Evolutionary conservation across 1,140 invertebrate species (phyloP).

Genomic region (Coptotermes formosanus): DNA sequence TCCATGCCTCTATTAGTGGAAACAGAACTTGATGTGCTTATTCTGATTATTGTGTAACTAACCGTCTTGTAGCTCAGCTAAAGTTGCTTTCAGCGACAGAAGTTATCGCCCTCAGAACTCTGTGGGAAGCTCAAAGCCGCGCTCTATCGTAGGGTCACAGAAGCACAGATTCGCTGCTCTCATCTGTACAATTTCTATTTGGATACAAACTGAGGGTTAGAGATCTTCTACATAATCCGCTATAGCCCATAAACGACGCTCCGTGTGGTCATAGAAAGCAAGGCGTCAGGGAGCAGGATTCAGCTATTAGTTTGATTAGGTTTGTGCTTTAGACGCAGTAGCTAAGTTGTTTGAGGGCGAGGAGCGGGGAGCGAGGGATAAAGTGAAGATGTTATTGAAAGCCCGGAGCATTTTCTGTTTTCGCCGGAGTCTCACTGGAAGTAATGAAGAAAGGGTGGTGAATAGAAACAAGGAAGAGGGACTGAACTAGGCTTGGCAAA

Average conservation of each 20-base stretch:
- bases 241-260: neutral
- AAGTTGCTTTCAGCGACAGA: neutral
- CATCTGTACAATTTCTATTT: neutral
- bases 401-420: constrained; percentile 14
- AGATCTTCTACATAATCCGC: neutral
- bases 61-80: too few relatives aligned
- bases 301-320: constrained; percentile 16
- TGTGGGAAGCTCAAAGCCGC: neutral
- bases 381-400: constrained; percentile 17
- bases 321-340: neutral
- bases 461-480: neutral
- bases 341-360: neutral
- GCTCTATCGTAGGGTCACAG: neutral
- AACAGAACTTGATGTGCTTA: neutral
- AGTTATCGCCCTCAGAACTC: neutral
- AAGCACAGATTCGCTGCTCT: neutral
- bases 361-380: neutral
- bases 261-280: neutral
- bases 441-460: constrained; percentile 10
- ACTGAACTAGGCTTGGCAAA: too few relatives aligned
- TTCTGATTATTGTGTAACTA: neutral
- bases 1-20: neutral
- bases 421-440: neutral
- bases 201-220: neutral
- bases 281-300: constrained; percentile 3